A percentile compares a stretch with the other conserved stretches of the same genome.
Conservation (phyloP, 2,888 invertebrate species). For the Rhorus exstirpatorius region DNA sequence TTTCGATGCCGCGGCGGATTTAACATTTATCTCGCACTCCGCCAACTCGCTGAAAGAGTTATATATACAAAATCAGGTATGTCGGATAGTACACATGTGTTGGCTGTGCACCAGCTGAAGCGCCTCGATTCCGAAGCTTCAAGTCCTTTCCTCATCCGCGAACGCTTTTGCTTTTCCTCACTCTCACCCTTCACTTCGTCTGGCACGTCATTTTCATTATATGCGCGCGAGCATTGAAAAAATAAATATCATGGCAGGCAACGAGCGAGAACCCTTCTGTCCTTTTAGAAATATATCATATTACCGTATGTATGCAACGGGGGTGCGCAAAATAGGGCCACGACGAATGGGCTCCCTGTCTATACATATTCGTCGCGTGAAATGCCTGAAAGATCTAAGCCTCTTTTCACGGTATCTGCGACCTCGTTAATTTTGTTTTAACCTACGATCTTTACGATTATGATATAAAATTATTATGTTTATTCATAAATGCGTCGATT, state of each 20-base stretch:
- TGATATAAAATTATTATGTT: neutral
- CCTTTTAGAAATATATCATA: conserved; percentile 45
- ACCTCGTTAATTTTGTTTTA: conserved; percentile 61
- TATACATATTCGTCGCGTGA: neutral
- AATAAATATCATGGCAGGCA: conserved; percentile 42
- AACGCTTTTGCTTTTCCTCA: conserved; percentile 28
- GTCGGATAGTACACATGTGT: conserved; percentile 2
- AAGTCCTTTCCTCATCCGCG: conserved; percentile 46
- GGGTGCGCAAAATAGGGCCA: conserved; percentile 8
- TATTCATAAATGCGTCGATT: conserved; percentile 1
- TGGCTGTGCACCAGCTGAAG: conserved; percentile 28
- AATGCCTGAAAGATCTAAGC: conserved; percentile 51
- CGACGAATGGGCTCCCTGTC: conserved; percentile 2
- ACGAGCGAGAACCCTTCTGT: conserved; percentile 24
- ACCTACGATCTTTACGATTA: neutral
- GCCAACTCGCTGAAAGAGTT: neutral
- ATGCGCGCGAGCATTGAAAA: conserved; percentile 32
- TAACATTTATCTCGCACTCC: conserved; percentile 48
- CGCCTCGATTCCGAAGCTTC: conserved; percentile 55
- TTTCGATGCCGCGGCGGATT: conserved; percentile 44
- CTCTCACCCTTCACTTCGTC: conserved; percentile 14
- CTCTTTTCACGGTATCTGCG: conserved; percentile 50
- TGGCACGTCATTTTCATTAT: conserved; percentile 7
- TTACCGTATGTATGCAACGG: neutral
- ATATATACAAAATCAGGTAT: conserved; percentile 41